Evolutionary conservation across 2,797 vertebrate genomes (phyloP), one percentile per base, ranked within the genome.

Genomic region (Pachyuromys duprasi): DNA sequence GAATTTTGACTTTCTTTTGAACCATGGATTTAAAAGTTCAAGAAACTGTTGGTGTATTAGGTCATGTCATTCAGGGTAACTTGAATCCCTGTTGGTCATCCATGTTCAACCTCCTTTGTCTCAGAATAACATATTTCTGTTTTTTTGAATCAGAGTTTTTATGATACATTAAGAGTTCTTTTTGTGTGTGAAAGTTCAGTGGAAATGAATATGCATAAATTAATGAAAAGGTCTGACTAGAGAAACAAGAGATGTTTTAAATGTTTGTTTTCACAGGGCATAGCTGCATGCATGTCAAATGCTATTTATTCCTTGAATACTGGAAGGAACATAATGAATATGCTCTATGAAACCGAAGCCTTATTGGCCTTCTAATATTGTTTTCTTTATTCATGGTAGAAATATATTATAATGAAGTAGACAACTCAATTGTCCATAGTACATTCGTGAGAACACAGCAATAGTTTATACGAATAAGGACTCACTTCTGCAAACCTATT

Each of bases 361-460:
- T 62, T 72, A 83, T 89, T 63, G n/a, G 90, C 84, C 45, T 93
- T n/a, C 31, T 90, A 74, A 82, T 94, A 86, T 79, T 55, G 95
- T 42, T 55, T 49, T 78, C 3, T 17, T 97, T 91, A 82, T 82
- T 94, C 26, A 69, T 75, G 36, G 31, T 74, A 79, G 67, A 92
- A 90, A 65, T 90, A 62, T 15, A 67, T 53, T 84, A 33, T 83
- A 86, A 90, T 22, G 89, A 94, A 28, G 83, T 39, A 42, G 82
- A 93, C 31, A 91, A 82, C 93, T 80, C 57, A 95, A 24, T 96
- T 31, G 18, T 62, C 15, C 86, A 87, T 91, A 57, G 49, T 86
- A 75, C 79, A 88, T 69, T 49, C 88, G 28, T 26, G 33, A 83
- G 39, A 65, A 89, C 45, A 82, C 2, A 81, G 63, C 86, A 65